Evolutionary conservation across 2,113 vertebrate species (phyloP).

Genomic region (Caranx ignobilis): DNA sequence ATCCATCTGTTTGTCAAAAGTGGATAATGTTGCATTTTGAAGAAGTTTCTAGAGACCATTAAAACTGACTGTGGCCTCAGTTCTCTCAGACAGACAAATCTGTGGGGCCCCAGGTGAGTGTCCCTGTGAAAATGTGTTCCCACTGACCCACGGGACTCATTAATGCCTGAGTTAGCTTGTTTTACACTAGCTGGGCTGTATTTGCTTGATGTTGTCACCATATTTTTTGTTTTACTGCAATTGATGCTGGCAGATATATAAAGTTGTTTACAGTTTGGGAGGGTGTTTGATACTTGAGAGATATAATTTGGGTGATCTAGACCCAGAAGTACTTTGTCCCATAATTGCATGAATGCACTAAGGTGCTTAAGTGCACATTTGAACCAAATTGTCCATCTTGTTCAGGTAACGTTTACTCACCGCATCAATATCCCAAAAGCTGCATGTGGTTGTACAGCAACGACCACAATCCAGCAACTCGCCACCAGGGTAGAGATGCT

Average conservation of each 20-base stretch:
- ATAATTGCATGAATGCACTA: too few species aligned
- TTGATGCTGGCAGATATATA: too few species aligned
- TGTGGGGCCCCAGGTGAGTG: neutral
- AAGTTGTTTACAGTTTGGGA: too few species aligned
- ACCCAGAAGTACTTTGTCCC: neutral
- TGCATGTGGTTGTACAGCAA: conserved; percentile 89
- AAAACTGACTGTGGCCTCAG: neutral
- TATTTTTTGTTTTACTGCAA: too few species aligned
- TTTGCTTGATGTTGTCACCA: too few species aligned
- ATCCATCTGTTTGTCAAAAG: neutral
- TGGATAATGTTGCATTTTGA: neutral
- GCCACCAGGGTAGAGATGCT: conserved; percentile 94
- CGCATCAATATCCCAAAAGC: conserved; percentile 96
- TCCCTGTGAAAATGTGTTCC: too few species aligned
- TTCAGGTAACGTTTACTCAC: conserved; percentile 94
- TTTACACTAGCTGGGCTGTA: too few species aligned
- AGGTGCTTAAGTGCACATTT: neutral
- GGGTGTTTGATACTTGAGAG: neutral
- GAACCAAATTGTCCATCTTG: neutral
- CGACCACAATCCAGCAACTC: conserved; percentile 90
- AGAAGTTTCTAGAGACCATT: neutral
- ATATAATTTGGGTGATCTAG: too few species aligned
- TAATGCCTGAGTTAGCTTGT: too few species aligned
- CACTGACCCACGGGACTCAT: too few species aligned
- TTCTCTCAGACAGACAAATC: neutral